Percentiles rank a stretch among this genome's conserved stretches.
Evolutionary conservation across 2,797 vertebrate genomes (phyloP).

Genomic region (Brachyalestes nurse): DNA sequence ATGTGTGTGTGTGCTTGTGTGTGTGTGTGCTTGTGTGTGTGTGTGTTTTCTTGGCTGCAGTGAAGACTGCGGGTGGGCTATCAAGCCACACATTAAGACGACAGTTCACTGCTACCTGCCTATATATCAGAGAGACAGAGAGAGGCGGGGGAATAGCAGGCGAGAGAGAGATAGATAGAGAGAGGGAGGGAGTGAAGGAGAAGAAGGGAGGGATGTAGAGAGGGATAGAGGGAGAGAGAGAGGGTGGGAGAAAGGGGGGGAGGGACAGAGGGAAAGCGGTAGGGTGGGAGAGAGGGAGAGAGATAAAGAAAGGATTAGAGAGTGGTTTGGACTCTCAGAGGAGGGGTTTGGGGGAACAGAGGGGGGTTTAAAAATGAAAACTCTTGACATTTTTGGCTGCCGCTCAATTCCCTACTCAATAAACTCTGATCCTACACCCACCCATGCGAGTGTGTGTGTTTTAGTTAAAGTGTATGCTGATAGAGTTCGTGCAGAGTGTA

Average conservation of each 20-base stretch:
- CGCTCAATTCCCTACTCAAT: background rate
- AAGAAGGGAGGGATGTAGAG: too few species aligned
- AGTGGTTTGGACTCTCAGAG: background rate
- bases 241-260: background rate
- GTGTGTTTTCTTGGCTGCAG: too few species aligned
- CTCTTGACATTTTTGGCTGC: slow-evolving; percentile 14
- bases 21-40: too few species aligned
- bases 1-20: too few species aligned
- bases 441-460: too few species aligned
- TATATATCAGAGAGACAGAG: slow-evolving; percentile 37
- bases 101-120: slow-evolving; percentile 28
- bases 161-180: too few species aligned
- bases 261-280: background rate
- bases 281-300: background rate
- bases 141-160: slow-evolving; percentile 2
- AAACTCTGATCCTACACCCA: background rate
- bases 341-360: background rate
- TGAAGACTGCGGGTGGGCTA: slow-evolving; percentile 23
- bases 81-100: slow-evolving; percentile 43
- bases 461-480: too few species aligned
- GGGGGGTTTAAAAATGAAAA: slow-evolving; percentile 11
- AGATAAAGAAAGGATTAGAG: background rate
- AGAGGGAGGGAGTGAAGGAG: too few species aligned
- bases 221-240: too few species aligned
- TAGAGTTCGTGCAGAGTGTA: too few species aligned